Percentiles rank a stretch among this genome's conserved stretches.
These are phyloP conservation scores for Folsomia candida DNA, from an alignment of 2,888 invertebrate genomes.

Conservation along the genomic window DNA sequence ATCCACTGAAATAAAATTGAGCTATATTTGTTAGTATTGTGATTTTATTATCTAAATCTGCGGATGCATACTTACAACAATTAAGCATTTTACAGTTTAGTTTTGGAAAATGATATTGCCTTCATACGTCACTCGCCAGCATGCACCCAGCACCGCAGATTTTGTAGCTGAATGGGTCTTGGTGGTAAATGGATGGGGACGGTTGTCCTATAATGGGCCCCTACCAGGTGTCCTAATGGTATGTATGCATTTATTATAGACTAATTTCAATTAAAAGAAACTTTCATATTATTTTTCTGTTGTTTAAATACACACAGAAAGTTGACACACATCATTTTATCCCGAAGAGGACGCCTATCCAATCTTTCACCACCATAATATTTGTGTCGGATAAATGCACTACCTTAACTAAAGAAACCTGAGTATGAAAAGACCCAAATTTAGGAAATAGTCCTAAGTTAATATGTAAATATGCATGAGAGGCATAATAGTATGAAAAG, in stretches of 20 bases:
- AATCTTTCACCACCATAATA: conserved; percentile 4
- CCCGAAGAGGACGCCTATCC: neutral
- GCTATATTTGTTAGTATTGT: no score
- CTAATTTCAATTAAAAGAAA: no score
- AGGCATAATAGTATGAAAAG: no score
- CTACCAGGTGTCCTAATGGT: conserved; percentile 5
- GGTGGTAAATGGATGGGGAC: conserved; percentile 6
- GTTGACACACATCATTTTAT: conserved; percentile 1
- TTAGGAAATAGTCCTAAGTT: no score
- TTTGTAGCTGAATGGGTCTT: conserved; percentile 2
- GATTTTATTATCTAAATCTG: no score
- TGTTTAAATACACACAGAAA: neutral
- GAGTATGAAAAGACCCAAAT: no score
- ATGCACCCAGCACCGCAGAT: neutral
- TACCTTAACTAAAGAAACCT: no score
- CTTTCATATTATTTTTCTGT: neutral
- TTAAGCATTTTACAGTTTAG: no score
- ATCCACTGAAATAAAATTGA: no score
- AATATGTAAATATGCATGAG: no score
- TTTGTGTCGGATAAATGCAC: conserved; percentile 11
- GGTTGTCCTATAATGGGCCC: neutral
- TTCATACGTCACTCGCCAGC: no score
- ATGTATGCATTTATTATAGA: neutral
- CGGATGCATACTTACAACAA: no score
- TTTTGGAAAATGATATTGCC: conserved; percentile 9